These are phyloP conservation scores for Spondyliosoma cantharus DNA, from an alignment of 2,797 vertebrate species.

Conservation along the genomic window DNA sequence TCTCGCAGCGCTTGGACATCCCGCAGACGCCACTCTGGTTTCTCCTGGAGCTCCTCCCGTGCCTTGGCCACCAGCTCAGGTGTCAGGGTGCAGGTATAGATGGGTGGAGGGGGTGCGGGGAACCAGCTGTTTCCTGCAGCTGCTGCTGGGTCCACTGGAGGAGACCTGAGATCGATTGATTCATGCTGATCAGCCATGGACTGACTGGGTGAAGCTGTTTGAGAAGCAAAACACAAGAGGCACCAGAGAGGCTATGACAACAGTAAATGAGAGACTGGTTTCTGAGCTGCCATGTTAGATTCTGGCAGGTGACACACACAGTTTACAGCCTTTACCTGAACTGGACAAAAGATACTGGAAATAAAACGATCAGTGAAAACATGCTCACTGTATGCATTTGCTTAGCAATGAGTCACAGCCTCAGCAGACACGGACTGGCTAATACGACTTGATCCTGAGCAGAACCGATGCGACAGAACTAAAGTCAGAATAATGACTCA, in stretches of 20 bases:
- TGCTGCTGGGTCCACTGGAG: slow-evolving; percentile 55
- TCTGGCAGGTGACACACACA: neutral
- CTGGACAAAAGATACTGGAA: neutral
- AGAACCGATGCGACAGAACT: slow-evolving; percentile 39
- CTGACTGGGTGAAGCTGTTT: slow-evolving; percentile 62
- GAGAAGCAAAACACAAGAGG: slow-evolving; percentile 9
- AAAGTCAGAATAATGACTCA: slow-evolving; percentile 11
- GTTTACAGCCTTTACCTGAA: neutral
- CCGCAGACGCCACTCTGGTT: slow-evolving; percentile 96
- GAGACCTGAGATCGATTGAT: slow-evolving; percentile 85
- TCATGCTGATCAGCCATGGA: slow-evolving; percentile 93
- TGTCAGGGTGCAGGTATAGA: slow-evolving; percentile 91
- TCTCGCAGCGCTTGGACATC: slow-evolving; percentile 97
- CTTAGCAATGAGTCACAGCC: slow-evolving; percentile 16
- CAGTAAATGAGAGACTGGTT: neutral
- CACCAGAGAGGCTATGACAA: neutral
- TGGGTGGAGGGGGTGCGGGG: slow-evolving; percentile 82
- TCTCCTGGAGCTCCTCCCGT: slow-evolving; percentile 96
- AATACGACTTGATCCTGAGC: slow-evolving; percentile 32
- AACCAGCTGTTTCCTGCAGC: slow-evolving; percentile 80
- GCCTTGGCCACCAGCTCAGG: slow-evolving; percentile 94
- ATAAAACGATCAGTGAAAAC: neutral
- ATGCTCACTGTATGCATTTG: neutral
- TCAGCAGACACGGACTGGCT: neutral
- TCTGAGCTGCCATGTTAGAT: neutral